Evolutionary conservation across 1,140 invertebrate genomes (phyloP), one percentile per base, ranked within the genome.

Genomic region (Drosophila tani): DNA sequence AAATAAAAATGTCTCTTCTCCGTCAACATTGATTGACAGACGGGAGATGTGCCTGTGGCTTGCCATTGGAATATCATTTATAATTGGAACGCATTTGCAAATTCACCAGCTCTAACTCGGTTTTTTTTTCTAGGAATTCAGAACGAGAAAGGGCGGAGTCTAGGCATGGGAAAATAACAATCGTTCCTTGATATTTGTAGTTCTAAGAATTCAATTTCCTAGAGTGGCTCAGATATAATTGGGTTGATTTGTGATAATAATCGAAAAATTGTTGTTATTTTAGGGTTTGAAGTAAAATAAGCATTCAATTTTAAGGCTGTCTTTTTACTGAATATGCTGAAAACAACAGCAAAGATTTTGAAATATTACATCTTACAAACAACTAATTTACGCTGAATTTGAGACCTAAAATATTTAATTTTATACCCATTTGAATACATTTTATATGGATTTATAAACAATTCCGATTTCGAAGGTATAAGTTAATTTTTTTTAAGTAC

Each of bases 1-100:
- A 55, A 82, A 82, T 85, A 69, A 79, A 87, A 87, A 71, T 82
- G 69, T 75, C 67, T 67, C 67, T 59, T 43, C 67, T 67, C 68
- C 38, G 47, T 85, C 76, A 64, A 65, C 81, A 67, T 75, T 82
- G 75, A 83, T 62, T 75, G 70, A 59, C 58, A 68, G 75, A 62
- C 55, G 29, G 35, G 40, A 58, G 53, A 41, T 66, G 29, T 43
- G 49, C 9, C 27, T 55, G 29, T 41, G 43, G 38, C 56, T 32
- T 73, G 47, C 53, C 47, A 68, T 50, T 50, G 24, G 21, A 46
- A 69, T 45, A 75, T 75, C 71, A 41, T 40, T 62, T 64, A 49
- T 75, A 75, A 74, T 75, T 75, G 71, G 29, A 70, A 43, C 19
- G 29, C 38, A 68, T 69, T 43, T 67, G 46, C 46, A 15, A 32